Percentiles rank a stretch among this genome's conserved stretches.
These are phyloP conservation scores for Scolopax rusticola DNA, from an alignment of 2,797 vertebrate genomes.

Conservation along the genomic window DNA sequence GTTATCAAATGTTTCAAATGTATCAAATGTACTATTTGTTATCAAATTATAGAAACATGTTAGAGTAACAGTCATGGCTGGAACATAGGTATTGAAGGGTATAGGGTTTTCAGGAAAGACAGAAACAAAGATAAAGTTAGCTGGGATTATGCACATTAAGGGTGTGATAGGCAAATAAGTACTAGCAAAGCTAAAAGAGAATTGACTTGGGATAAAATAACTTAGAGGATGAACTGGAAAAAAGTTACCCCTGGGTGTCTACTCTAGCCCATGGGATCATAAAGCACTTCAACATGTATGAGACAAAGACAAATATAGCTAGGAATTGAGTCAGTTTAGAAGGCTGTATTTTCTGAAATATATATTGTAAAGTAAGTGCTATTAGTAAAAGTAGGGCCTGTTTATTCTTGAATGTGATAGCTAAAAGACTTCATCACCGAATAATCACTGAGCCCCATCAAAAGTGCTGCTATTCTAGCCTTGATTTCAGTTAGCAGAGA, in stretches of 20 bases:
- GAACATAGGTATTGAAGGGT: not conserved
- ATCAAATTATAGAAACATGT: not conserved
- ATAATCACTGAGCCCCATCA: slow-evolving; percentile 60
- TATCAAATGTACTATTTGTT: not conserved
- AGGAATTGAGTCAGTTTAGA: slow-evolving; percentile 26
- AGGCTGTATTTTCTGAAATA: slow-evolving; percentile 49
- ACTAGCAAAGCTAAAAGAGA: not conserved
- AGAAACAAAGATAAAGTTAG: not conserved
- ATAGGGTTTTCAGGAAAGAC: not conserved
- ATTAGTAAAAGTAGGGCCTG: slow-evolving; percentile 54
- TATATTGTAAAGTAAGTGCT: slow-evolving; percentile 57
- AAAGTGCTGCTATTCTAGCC: slow-evolving; percentile 30
- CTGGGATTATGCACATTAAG: not conserved
- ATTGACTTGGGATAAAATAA: not conserved
- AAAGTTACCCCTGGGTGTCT: not conserved
- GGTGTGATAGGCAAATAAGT: not conserved
- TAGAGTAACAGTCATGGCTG: not conserved
- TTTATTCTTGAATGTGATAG: slow-evolving; percentile 48
- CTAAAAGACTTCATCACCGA: slow-evolving; percentile 60
- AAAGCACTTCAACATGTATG: not conserved
- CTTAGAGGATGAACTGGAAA: not conserved
- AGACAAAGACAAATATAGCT: not conserved
- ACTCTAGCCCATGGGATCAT: not conserved
- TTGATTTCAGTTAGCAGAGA: slow-evolving; percentile 66
- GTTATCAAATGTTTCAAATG: not conserved